phyloP scores from a whole-genome alignment of 2,888 invertebrate species.

The Stramonita haemastoma region DNA sequence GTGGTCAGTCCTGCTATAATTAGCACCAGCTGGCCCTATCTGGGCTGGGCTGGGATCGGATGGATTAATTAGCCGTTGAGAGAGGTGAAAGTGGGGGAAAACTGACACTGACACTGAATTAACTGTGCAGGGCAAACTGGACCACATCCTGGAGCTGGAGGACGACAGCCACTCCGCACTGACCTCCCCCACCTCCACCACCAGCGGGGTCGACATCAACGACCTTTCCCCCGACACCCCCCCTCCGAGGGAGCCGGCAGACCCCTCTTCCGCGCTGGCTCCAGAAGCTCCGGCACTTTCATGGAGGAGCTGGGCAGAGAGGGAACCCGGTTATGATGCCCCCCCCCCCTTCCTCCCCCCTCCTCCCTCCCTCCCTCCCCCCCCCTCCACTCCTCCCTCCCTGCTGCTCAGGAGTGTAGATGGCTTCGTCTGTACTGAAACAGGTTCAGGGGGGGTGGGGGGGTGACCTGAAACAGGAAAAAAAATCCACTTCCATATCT shows the following conservation, averaged over 20 bases:
- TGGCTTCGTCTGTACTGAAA: no score
- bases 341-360: background rate
- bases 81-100: no score
- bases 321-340: constrained; percentile 6
- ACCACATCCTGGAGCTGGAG: constrained; percentile 38
- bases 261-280: background rate
- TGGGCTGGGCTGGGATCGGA: no score
- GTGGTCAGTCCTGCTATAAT: no score
- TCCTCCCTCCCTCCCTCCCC: background rate
- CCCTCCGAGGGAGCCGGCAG: background rate
- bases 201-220: background rate
- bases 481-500: background rate
- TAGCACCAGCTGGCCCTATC: no score
- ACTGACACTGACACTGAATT: no score
- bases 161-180: constrained; percentile 17
- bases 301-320: background rate
- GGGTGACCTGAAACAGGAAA: no score
- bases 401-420: no score
- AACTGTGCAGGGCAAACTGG: constrained; percentile 33
- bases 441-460: no score
- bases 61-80: no score
- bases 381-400: background rate
- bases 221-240: background rate
- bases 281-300: background rate
- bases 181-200: background rate